Evolutionary conservation across 2,113 vertebrate species (phyloP).

Genomic region (Chroicocephalus ridibundus): DNA sequence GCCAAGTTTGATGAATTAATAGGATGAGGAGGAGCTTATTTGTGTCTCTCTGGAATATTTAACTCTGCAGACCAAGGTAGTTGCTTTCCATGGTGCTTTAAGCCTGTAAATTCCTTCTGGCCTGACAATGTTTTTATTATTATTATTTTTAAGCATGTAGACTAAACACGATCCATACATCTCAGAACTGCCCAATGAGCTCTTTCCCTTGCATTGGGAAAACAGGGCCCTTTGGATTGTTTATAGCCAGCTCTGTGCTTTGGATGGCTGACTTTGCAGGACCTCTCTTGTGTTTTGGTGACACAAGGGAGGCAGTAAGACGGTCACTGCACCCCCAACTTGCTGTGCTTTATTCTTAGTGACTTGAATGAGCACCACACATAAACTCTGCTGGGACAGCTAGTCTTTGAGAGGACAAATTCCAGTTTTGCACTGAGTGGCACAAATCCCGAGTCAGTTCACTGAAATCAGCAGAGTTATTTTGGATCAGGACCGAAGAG

Average conservation of each 20-base stretch:
- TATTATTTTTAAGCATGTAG: slow-evolving; percentile 49
- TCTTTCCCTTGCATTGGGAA: slow-evolving; percentile 8
- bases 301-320: not conserved
- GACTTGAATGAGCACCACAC: not conserved
- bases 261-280: slow-evolving; percentile 32
- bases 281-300: slow-evolving; percentile 1
- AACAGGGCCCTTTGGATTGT: not conserved
- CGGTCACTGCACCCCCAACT: not conserved
- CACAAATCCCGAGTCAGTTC: slow-evolving; percentile 26
- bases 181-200: not conserved
- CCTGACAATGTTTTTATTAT: slow-evolving; percentile 34
- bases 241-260: slow-evolving; percentile 9
- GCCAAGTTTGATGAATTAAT: slow-evolving; percentile 40
- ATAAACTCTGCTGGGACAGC: slow-evolving; percentile 2
- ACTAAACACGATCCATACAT: slow-evolving; percentile 59
- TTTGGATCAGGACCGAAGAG: not conserved
- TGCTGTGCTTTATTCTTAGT: not conserved
- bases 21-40: slow-evolving; percentile 20
- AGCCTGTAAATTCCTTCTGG: slow-evolving; percentile 46
- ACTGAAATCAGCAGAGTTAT: slow-evolving; percentile 45
- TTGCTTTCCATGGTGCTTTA: slow-evolving; percentile 24
- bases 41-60: slow-evolving; percentile 2
- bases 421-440: not conserved
- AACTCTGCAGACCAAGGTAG: not conserved
- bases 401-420: slow-evolving; percentile 7